A percentile compares a stretch with the other conserved stretches of the same genome.
These are phyloP conservation scores for Blomia tropicalis DNA, from an alignment of 2,888 invertebrate genomes.

Conservation along the genomic window DNA sequence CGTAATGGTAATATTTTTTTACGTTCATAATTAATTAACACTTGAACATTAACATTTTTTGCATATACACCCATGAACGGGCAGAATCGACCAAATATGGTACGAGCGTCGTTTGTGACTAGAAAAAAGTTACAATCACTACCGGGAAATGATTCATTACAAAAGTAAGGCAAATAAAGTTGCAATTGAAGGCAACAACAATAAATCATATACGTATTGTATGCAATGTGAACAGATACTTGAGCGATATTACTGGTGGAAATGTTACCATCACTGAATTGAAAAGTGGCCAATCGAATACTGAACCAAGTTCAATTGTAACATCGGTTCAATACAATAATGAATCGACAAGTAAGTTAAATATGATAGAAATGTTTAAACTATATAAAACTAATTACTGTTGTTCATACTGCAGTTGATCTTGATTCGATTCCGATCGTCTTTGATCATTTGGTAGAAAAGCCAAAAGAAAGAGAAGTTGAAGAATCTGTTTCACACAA, in stretches of 20 bases:
- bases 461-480: neutral
- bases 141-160: neutral
- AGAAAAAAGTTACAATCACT: neutral
- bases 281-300: neutral
- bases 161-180: neutral
- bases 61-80: neutral
- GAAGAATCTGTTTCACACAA: neutral
- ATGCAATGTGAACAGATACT: neutral
- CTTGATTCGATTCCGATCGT: neutral
- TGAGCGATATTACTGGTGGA: slow-evolving; percentile 7
- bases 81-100: neutral
- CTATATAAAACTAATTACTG: neutral
- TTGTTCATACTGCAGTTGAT: neutral
- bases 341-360: slow-evolving; percentile 11
- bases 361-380: neutral
- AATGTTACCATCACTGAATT: slow-evolving; percentile 5
- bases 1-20: neutral
- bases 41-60: neutral
- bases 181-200: no score
- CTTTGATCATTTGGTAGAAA: neutral
- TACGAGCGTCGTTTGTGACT: neutral
- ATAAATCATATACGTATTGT: neutral
- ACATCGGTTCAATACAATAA: slow-evolving; percentile 1
- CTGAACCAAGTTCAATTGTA: neutral
- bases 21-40: neutral